Evolutionary conservation across 1,140 invertebrate genomes (phyloP), one percentile per base, ranked within the genome.

Genomic region (Zaprionus ghesquierei): DNA sequence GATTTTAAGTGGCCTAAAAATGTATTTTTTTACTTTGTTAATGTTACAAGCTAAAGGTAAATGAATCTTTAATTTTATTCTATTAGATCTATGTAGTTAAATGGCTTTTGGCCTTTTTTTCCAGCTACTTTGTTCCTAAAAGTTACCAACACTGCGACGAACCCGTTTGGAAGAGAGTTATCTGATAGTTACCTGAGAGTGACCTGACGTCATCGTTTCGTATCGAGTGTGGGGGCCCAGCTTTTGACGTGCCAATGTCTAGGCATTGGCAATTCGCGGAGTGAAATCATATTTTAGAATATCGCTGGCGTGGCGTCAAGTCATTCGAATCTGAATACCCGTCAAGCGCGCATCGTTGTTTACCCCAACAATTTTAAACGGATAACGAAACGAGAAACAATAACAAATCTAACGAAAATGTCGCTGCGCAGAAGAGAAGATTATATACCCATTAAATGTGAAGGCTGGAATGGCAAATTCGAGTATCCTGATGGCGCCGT

Each of bases 381-480:
- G 27, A 64, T 20, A 54, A 6, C 25, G 15, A 22, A 49, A 9
- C 18, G 29, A 61, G 5, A 27, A 41, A 27, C 29, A 33, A 64
- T 13, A 38, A 23, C 29, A 38, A 22, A 33, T 15, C 1, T 31
- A 5, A 29, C 25, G 5, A 35, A 69, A 61, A 91, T 91, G 90
- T 25, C 90, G 20, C 64, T 89, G 13, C 84, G 62, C 49, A 91
- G 75, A 60, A 90, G 87, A 65, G 75, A 90, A 31, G 91, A 92
- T 2, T 92, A 92, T 33, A 92, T 92, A 55, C 91, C 90, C 69
- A 92, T 92, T 44, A 92, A 92, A 61, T 85, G 81, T 35, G 91
- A 92, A 55, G 91, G 91, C n/a, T 92, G 91, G 91, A 85, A 92
- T 51, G 91, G 91, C 8, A 92, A 91, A 59, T 92, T 92, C 15